Evolutionary conservation across 2,113 vertebrate genomes (phyloP).

Genomic region (Noctilio leporinus): DNA sequence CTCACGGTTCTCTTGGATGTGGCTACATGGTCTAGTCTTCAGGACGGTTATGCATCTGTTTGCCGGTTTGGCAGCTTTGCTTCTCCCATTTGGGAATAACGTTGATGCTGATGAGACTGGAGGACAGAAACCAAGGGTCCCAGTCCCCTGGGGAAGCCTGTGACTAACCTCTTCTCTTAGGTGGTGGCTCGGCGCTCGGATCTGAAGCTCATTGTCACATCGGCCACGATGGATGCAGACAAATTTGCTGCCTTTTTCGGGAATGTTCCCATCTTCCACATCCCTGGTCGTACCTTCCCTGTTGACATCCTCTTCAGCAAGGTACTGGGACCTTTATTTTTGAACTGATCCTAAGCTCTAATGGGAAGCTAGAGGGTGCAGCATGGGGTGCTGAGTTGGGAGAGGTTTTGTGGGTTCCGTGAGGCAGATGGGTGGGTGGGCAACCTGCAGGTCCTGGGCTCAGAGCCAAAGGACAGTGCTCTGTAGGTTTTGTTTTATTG

Average conservation of each 20-base stretch:
- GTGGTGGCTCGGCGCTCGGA: constrained; percentile 95
- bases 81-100: not conserved
- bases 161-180: constrained; percentile 67
- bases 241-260: constrained; percentile 98
- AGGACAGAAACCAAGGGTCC: not conserved
- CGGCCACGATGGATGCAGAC: constrained; percentile 98
- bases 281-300: constrained; percentile 96
- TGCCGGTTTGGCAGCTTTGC: rapidly evolving
- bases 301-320: constrained; percentile 98
- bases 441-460: not conserved
- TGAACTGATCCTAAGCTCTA: not conserved
- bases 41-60: not conserved
- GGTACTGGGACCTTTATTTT: constrained; percentile 75
- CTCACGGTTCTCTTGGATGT: rapidly evolving
- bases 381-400: not conserved
- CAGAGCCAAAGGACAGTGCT: not conserved
- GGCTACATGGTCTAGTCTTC: not conserved
- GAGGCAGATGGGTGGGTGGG: not conserved
- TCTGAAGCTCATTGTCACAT: constrained; percentile 97
- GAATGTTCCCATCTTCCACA: constrained; percentile 97
- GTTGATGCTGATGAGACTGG: not conserved
- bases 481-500: not conserved
- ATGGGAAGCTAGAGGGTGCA: not conserved
- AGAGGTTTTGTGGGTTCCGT: not conserved
- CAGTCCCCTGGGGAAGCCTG: not conserved